Evolutionary conservation across 2,888 invertebrate species (phyloP).

Genomic region (Coelinius sp.): DNA sequence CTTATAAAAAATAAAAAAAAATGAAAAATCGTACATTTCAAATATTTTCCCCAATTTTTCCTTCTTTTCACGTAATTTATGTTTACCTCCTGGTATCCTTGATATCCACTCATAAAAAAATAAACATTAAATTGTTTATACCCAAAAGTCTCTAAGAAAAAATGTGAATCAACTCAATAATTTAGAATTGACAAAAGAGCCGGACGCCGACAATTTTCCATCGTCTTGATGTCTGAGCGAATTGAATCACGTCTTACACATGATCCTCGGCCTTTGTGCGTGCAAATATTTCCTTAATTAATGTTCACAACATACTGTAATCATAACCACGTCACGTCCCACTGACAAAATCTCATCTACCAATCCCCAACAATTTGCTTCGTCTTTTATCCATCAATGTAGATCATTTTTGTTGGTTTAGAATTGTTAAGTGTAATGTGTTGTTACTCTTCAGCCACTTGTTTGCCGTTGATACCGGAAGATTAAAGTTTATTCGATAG

Average conservation of each 20-base stretch:
- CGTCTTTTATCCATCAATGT: slow-evolving; percentile 21
- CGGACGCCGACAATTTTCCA: slow-evolving; percentile 21
- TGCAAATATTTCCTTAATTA: slow-evolving; percentile 68
- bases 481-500: slow-evolving; percentile 35
- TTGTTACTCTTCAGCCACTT: slow-evolving; percentile 9
- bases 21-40: no score
- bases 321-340: slow-evolving; percentile 17
- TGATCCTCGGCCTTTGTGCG: slow-evolving; percentile 67
- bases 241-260: slow-evolving; percentile 66
- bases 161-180: neutral
- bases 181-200: neutral
- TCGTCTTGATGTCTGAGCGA: slow-evolving; percentile 56
- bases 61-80: no score
- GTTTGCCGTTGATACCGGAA: slow-evolving; percentile 28
- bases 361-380: slow-evolving; percentile 1
- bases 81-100: no score
- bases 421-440: slow-evolving; percentile 23
- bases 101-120: no score
- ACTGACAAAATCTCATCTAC: slow-evolving; percentile 8
- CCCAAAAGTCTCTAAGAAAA: neutral
- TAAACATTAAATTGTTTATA: neutral
- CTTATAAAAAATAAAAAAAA: no score
- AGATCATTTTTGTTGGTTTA: slow-evolving; percentile 25
- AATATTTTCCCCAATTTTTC: no score
- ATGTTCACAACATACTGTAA: slow-evolving; percentile 39